Evolutionary conservation across 2,113 vertebrate species (phyloP).

Genomic region (Xenopus tropicalis): DNA sequence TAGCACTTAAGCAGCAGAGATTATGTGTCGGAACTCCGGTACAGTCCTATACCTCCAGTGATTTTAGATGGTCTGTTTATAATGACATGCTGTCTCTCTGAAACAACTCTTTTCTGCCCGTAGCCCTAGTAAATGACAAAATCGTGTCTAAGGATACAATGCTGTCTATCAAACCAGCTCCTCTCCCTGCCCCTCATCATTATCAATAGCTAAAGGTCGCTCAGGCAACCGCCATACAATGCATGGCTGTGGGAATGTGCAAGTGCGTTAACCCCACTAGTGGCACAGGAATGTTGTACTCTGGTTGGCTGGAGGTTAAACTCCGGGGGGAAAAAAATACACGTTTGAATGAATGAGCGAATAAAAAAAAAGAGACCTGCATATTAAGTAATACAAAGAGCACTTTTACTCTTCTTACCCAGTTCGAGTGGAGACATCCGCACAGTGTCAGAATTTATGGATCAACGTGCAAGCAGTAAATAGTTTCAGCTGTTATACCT

Average conservation of each 20-base stretch:
- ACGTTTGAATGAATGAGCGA: too few relatives aligned
- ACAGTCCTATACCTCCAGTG: slow-evolving; percentile 15
- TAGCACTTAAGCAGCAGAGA: not conserved
- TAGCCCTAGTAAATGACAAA: slow-evolving; percentile 24
- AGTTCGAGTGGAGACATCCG: not conserved
- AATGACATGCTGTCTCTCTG: slow-evolving; percentile 21
- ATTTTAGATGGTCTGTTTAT: slow-evolving; percentile 8
- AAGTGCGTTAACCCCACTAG: slow-evolving; percentile 10
- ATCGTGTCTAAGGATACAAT: slow-evolving; percentile 29
- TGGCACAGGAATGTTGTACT: not conserved
- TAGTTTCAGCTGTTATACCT: not conserved
- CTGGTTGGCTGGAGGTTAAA: too few relatives aligned
- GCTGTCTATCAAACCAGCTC: slow-evolving; percentile 33
- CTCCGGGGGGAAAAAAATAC: too few relatives aligned
- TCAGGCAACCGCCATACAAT: not conserved
- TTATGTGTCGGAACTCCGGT: not conserved
- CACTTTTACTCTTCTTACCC: not conserved
- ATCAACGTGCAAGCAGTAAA: slow-evolving; percentile 10
- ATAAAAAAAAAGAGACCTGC: too few relatives aligned
- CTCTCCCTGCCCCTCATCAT: slow-evolving; percentile 25
- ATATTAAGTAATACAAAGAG: not conserved
- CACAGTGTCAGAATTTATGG: slow-evolving; percentile 4
- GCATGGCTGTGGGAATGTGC: slow-evolving; percentile 6
- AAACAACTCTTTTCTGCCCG: slow-evolving; percentile 23
- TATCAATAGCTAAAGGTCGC: slow-evolving; percentile 28